phyloP scores from a whole-genome alignment of 2,113 vertebrate genomes.

The Oncorhynchus clarkii region DNA sequence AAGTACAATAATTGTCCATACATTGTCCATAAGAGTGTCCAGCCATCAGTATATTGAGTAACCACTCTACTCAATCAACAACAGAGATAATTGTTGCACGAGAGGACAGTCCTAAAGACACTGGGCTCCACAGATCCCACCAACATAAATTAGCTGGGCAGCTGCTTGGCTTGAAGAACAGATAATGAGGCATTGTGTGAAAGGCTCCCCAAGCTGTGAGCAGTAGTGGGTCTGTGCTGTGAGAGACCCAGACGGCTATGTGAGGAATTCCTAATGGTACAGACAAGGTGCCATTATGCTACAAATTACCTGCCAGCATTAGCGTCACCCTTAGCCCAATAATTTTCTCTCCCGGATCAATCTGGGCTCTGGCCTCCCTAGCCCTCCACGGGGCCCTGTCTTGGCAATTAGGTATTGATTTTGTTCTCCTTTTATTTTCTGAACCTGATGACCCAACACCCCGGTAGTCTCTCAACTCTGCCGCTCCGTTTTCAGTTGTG shows the following conservation, averaged over 20 bases:
- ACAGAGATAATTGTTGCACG: no score
- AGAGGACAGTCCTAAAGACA: no score
- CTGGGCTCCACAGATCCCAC: no score
- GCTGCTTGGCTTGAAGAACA: conserved; percentile 44
- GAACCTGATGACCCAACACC: conserved; percentile 10
- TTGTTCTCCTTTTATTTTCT: conserved; percentile 43
- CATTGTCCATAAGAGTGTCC: no score
- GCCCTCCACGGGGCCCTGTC: conserved; percentile 19
- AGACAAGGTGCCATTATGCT: conserved; percentile 61
- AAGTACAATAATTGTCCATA: no score
- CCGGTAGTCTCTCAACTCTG: conserved; percentile 19
- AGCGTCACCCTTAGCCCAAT: conserved; percentile 62
- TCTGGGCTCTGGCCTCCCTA: not conserved
- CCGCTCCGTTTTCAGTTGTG: conserved; percentile 4
- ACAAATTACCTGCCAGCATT: conserved; percentile 74
- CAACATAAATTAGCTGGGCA: no score
- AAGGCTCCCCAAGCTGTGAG: no score
- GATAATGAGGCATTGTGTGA: conserved; percentile 73
- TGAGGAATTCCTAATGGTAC: conserved; percentile 58
- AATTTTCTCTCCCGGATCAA: conserved; percentile 12
- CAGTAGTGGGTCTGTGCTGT: no score
- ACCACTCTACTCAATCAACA: no score
- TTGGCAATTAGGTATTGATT: conserved; percentile 57
- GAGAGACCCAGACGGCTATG: conserved; percentile 19
- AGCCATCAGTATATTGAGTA: no score